phyloP scores from a whole-genome alignment of 2,113 vertebrate species.

The Guaruba guarouba region DNA sequence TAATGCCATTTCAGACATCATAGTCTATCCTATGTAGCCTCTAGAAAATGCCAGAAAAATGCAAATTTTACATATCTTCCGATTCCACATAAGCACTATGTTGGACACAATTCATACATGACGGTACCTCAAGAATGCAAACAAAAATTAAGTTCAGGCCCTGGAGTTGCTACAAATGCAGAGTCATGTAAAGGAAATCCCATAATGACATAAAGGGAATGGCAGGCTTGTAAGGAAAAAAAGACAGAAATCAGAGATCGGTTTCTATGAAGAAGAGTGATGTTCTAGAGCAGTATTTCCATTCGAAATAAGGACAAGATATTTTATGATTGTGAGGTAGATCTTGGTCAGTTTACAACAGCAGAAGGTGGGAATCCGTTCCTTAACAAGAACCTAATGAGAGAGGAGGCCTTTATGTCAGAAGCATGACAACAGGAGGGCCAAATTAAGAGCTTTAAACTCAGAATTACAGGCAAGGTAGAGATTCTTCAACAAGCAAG shows the following conservation, averaged over 20 bases:
- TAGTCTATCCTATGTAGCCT: neutral
- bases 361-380: neutral
- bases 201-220: neutral
- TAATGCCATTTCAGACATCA: neutral
- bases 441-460: neutral
- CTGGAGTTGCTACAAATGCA: neutral
- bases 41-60: neutral
- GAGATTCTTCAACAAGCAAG: neutral
- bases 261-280: neutral
- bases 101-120: neutral
- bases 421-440: neutral
- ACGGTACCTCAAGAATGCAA: neutral
- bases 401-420: neutral
- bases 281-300: neutral
- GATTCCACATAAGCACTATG: neutral
- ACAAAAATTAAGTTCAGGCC: neutral
- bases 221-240: neutral
- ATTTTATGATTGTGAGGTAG: neutral
- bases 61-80: neutral
- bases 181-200: neutral
- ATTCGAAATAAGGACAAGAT: neutral
- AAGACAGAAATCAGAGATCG: neutral
- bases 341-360: neutral
- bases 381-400: neutral
- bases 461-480: neutral